These are phyloP conservation scores for Phataginus tricuspis DNA, from an alignment of 2,797 vertebrate genomes.

Conservation along the genomic window DNA sequence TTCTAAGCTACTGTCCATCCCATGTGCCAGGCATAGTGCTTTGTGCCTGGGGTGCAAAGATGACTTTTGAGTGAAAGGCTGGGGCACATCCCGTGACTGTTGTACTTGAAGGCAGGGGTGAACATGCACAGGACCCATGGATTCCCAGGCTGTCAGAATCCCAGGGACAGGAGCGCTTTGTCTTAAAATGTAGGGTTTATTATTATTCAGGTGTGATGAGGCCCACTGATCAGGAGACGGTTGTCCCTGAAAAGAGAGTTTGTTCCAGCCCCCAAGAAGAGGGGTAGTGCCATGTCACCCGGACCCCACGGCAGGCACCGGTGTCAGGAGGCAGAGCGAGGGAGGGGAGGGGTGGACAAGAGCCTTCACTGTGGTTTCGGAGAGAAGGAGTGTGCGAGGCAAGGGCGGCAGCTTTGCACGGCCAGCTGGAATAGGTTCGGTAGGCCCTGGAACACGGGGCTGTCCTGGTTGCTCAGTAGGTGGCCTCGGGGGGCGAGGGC, in stretches of 20 bases:
- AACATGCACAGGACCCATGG: background rate
- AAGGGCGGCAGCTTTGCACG: background rate
- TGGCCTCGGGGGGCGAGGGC: background rate
- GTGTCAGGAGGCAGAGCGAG: background rate
- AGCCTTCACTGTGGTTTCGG: background rate
- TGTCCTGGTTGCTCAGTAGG: background rate
- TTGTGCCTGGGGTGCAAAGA: background rate
- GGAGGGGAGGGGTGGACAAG: no score
- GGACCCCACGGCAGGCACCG: background rate
- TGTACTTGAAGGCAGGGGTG: background rate
- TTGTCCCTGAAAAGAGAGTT: background rate
- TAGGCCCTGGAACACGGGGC: background rate
- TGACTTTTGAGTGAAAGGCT: background rate
- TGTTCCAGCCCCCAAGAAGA: background rate
- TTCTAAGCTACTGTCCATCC: background rate
- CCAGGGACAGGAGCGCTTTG: background rate
- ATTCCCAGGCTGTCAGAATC: background rate
- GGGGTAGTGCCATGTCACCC: background rate
- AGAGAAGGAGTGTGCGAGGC: background rate
- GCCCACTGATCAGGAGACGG: background rate
- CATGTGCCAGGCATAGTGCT: background rate
- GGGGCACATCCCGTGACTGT: background rate
- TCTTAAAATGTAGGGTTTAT: conserved; percentile 7
- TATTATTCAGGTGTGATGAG: background rate
- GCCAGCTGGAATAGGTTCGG: background rate